Base-by-base conservation (phyloP, 2,888 invertebrate genomes). In the Spisula solida region DNA sequence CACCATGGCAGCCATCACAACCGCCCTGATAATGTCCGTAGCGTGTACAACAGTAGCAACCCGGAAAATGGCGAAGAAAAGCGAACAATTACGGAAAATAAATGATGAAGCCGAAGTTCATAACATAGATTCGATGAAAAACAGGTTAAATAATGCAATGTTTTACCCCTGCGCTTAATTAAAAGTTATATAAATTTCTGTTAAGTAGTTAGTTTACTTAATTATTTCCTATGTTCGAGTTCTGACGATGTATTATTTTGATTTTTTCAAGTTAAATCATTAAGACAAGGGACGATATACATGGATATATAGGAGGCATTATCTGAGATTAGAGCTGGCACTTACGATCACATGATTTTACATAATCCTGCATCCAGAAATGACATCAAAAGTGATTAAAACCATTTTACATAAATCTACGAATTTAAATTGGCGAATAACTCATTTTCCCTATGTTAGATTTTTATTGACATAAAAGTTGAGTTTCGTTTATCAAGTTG, bases 51-150 rank as follows among this genome's bases (percentile, higher is more conserved):
- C 84, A 18, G 47, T 79, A 48, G 29, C 56, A 78, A 88, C 48
- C 82, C 83, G 79, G 75, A 90, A 82, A 78, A 56, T 90, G 14
- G 14, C 60, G 82, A 85, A 86, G 56, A 82, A 82, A 75, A 83
- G 79, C 86, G 88, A 90, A 47, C 34, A 88, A 34, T 55, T 90
- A 82, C 90, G 88, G 75, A 90, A 83, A 75, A 41, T 86, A 48
- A 75, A 81, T n/a, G 81, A 20, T 34, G 75, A 48, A 41, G 66
- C 56, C 51, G 89, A 86, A 86, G 25, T 66, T 14, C 41, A n/a
- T n/a, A 5, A 66, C 16, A 47, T 6, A 16, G 12, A 14, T 29
- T 47, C 34, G 1, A 16, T 25, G 60, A 66, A 12, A 25, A 25
- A n/a, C 2, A 66, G 25, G 60, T 25, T 6, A 66, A n/a, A 10